Percentiles rank a stretch among this genome's conserved stretches.
Conservation (phyloP, 2,888 invertebrate species). For the Bruchidius siliquastri region DNA sequence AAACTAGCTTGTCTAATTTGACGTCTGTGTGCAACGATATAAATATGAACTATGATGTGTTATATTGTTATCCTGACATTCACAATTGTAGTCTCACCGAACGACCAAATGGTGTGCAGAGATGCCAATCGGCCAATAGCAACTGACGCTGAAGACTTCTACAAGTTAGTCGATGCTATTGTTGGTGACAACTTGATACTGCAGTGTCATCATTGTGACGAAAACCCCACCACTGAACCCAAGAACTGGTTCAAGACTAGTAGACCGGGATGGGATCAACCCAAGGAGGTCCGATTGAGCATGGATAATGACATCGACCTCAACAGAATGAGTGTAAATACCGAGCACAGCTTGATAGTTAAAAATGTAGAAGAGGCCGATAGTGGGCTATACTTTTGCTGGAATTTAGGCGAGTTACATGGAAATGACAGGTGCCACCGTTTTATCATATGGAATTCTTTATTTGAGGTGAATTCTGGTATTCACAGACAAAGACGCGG, state of each 20-base stretch:
- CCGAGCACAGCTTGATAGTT: slow-evolving; percentile 49
- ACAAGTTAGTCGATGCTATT: slow-evolving; percentile 47
- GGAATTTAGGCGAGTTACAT: slow-evolving; percentile 40
- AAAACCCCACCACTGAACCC: slow-evolving; percentile 43
- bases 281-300: slow-evolving; percentile 44
- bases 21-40: no score
- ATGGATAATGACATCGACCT: slow-evolving; percentile 48
- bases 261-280: slow-evolving; percentile 33
- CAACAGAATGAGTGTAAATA: slow-evolving; percentile 46
- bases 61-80: not conserved
- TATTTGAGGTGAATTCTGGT: no score
- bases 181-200: slow-evolving; percentile 45
- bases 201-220: slow-evolving; percentile 51
- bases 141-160: slow-evolving; percentile 47
- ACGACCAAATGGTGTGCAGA: slow-evolving; percentile 38
- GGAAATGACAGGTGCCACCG: slow-evolving; percentile 28
- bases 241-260: slow-evolving; percentile 53
- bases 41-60: no score
- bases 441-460: slow-evolving; percentile 46
- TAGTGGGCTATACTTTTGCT: slow-evolving; percentile 51
- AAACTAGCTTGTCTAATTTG: no score
- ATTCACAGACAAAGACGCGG: no score
- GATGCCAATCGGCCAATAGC: slow-evolving; percentile 46
- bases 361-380: slow-evolving; percentile 44
- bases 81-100: not conserved